Evolutionary conservation across 1,140 invertebrate species (phyloP).

Genomic region (Halictus rubicundus): DNA sequence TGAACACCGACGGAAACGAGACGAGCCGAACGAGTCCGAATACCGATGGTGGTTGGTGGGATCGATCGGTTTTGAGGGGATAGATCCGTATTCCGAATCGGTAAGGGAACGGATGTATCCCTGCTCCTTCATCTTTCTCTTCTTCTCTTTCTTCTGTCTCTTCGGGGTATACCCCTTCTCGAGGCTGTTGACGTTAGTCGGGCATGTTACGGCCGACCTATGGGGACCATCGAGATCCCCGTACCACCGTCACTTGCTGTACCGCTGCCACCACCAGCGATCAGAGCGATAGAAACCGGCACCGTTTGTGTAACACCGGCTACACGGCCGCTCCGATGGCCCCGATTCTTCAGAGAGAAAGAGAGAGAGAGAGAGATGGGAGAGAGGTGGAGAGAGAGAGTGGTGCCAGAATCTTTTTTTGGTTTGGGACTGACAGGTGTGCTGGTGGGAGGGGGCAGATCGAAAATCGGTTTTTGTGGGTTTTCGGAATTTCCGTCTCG

Average conservation of each 20-base stretch:
- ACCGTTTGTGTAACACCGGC: constrained; percentile 13
- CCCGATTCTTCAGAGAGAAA: constrained; percentile 2
- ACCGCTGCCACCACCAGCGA: background rate
- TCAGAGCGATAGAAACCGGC: background rate
- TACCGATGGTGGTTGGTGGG: constrained; percentile 34
- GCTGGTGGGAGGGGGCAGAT: no score
- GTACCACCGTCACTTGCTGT: background rate
- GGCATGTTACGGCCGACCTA: background rate
- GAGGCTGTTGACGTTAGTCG: no score
- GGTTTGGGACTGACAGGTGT: no score
- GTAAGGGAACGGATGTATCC: constrained; percentile 43
- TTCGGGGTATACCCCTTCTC: no score
- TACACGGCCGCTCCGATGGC: background rate
- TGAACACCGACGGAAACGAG: no score
- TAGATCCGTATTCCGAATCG: constrained; percentile 61
- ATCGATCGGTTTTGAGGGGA: constrained; percentile 65
- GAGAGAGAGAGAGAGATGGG: no score
- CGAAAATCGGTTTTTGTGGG: no score
- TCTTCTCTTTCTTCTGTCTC: background rate
- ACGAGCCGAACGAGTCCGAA: constrained; percentile 62
- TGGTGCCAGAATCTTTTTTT: no score
- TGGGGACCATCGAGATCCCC: background rate
- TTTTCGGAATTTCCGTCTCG: no score
- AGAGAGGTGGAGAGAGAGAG: no score
- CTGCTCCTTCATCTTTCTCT: background rate